Evolutionary conservation across 2,888 invertebrate genomes (phyloP), one percentile per base, ranked within the genome.

Genomic region (Synergus laeviventris): DNA sequence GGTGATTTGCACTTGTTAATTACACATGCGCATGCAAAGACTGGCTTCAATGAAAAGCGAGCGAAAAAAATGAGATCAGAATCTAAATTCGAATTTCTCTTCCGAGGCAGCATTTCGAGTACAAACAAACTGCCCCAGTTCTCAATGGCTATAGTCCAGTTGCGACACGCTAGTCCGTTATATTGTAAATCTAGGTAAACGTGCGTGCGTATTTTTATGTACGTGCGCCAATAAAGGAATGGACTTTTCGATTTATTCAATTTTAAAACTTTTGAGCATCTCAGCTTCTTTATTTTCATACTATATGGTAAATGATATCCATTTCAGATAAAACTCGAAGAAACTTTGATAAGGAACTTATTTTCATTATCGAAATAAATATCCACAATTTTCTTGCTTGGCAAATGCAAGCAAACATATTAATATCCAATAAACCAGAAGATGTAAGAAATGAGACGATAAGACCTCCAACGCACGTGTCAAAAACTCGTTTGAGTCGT

Each of bases 121-220:
- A 36, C 49, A 70, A 70, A 70, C 49, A 70, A 70, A 70, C 9
- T 70, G 70, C 49, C 70, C 70, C 70, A 70, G 70, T 70, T 70
- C 49, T 70, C 49, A 70, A 70, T 70, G 76, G 66, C 74, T 16
- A 56, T 45, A 77, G 77, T 70, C 74, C 77, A 54, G 76, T 78
- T 74, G 78, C 75, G 79, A 77, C 76, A 77, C 74, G 75, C 62
- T 64, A 64, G 64, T 66, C 77, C 77, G 78, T 78, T 75, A 76
- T 61, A 77, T 78, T 74, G 60, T 59, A 54, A 73, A 78, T 64
- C 64, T 64, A 64, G 42, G 64, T 64, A 64, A 64, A 64, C 21
- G 39, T 64, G 21, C 39, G 64, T 42, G 42, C 39, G 42, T 62
- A 62, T 16, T 16, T 7, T 36, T 14, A 61, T 38, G 62, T 16